Percentiles rank a stretch among this genome's conserved stretches.
Evolutionary conservation across 2,113 vertebrate species (phyloP).

Genomic region (Spizaetus ornatus): DNA sequence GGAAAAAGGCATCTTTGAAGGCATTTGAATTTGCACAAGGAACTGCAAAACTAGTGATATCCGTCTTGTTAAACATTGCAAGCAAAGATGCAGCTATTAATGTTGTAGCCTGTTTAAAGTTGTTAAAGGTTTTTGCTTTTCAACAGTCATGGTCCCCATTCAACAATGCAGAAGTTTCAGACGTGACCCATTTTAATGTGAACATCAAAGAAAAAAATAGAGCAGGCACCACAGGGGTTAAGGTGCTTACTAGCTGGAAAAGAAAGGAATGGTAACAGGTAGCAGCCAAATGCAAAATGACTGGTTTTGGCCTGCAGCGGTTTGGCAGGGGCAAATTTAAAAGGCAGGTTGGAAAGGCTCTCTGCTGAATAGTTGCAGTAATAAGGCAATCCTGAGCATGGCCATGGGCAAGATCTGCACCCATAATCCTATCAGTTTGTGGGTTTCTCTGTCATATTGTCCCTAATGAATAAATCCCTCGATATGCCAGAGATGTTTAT

Average conservation of each 20-base stretch:
- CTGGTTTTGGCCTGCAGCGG: background rate
- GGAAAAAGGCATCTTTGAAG: background rate
- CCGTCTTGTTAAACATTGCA: background rate
- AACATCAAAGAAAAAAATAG: background rate
- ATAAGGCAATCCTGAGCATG: background rate
- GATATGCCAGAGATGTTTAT: background rate
- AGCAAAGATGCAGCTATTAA: background rate
- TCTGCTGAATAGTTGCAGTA: background rate
- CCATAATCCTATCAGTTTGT: background rate
- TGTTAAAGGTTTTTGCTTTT: background rate
- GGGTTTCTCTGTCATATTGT: background rate
- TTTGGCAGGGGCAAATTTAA: background rate
- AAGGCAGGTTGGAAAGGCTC: background rate
- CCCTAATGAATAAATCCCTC: background rate
- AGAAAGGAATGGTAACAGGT: constrained; percentile 10
- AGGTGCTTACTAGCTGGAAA: background rate
- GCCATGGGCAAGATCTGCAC: background rate
- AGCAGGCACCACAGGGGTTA: background rate
- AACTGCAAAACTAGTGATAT: background rate
- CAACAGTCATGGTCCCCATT: background rate
- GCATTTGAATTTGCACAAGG: background rate
- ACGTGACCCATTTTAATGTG: background rate
- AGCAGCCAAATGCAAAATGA: constrained; percentile 16
- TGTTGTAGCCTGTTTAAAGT: background rate
- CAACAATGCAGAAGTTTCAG: background rate